These are phyloP conservation scores for Byasa hedistus DNA, from an alignment of 2,888 invertebrate species.

Conservation along the genomic window DNA sequence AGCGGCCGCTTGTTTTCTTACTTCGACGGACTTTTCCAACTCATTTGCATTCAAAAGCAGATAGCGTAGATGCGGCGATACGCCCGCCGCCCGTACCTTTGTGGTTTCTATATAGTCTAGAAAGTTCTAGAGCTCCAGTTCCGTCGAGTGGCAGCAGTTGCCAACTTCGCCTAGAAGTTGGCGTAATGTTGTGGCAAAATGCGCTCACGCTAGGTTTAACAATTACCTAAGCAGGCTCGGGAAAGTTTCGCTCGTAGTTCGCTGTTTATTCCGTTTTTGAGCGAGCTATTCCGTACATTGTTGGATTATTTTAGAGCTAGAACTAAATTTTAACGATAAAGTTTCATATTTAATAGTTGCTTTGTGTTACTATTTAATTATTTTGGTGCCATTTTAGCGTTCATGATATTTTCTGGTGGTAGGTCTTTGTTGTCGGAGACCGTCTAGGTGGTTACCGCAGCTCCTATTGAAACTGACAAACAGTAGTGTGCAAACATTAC, in stretches of 20 bases:
- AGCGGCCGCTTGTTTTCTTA: constrained; percentile 65
- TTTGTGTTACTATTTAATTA: constrained; percentile 22
- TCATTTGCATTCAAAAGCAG: constrained; percentile 80
- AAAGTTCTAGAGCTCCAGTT: constrained; percentile 55
- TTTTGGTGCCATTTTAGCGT: constrained; percentile 29
- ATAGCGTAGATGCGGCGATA: constrained; percentile 75
- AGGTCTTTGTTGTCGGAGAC: too few species aligned
- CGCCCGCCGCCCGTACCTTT: constrained; percentile 64
- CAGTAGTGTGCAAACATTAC: too few species aligned
- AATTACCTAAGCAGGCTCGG: constrained; percentile 74
- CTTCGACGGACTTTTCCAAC: constrained; percentile 74
- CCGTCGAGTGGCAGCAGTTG: constrained; percentile 62
- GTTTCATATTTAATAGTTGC: constrained; percentile 22
- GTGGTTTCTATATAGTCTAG: constrained; percentile 73
- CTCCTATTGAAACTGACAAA: too few species aligned
- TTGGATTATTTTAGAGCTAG: constrained; percentile 33
- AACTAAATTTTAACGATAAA: constrained; percentile 25
- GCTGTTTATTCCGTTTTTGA: constrained; percentile 58
- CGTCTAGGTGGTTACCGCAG: too few species aligned
- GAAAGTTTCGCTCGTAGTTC: constrained; percentile 57
- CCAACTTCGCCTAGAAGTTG: constrained; percentile 69
- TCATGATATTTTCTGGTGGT: too few species aligned
- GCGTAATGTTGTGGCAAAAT: constrained; percentile 76
- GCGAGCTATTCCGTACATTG: constrained; percentile 35
- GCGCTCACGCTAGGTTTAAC: constrained; percentile 76